Conservation (phyloP, 1,140 invertebrate genomes). For the Conopomorpha cramerella region DNA sequence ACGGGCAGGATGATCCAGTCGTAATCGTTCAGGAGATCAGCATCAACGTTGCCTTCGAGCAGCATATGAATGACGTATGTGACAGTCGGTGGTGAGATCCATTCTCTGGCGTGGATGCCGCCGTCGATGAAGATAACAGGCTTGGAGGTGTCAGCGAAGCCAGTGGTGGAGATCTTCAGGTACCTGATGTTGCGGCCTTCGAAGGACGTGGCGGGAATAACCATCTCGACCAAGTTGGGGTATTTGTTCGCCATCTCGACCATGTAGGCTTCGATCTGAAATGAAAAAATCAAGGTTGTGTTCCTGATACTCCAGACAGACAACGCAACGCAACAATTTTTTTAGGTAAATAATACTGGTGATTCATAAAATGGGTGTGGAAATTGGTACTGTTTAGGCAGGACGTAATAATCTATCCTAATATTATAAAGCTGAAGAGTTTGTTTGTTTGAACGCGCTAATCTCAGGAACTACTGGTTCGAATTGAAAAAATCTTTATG, state of each 20-base stretch:
- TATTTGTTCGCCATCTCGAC: slow-evolving; percentile 36
- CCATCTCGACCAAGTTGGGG: slow-evolving; percentile 33
- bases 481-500: too few species aligned
- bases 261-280: slow-evolving; percentile 55
- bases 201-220: slow-evolving; percentile 39
- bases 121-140: slow-evolving; percentile 64
- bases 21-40: slow-evolving; percentile 35
- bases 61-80: slow-evolving; percentile 69
- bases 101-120: slow-evolving; percentile 68
- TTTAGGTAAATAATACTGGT: too few species aligned
- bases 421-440: too few species aligned
- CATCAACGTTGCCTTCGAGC: slow-evolving; percentile 61
- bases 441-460: too few species aligned
- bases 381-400: too few species aligned
- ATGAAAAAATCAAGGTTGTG: too few species aligned
- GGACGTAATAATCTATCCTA: too few species aligned
- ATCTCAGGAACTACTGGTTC: too few species aligned
- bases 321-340: too few species aligned
- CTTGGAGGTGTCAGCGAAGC: slow-evolving; percentile 58
- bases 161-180: slow-evolving; percentile 48
- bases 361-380: too few species aligned
- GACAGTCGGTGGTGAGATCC: slow-evolving; percentile 69
- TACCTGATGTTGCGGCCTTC: slow-evolving; percentile 49
- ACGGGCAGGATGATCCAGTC: slow-evolving; percentile 56
- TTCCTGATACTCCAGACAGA: too few species aligned